Evolutionary conservation across 1,140 invertebrate genomes (phyloP).

Genomic region (Panagrolaimus sp.): DNA sequence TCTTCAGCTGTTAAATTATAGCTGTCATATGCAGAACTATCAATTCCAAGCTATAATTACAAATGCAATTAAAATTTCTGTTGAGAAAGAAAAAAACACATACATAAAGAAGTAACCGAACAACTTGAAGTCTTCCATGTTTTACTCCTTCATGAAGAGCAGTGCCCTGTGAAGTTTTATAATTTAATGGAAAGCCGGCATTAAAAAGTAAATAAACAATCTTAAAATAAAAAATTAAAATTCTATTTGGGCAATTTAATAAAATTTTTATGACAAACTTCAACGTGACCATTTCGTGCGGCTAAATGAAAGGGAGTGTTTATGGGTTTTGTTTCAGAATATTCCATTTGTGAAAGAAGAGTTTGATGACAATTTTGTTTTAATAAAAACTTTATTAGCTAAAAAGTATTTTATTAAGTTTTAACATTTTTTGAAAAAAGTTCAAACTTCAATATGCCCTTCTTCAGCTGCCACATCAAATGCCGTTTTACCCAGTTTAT

Average conservation of each 20-base stretch:
- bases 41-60: background rate
- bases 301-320: slow-evolving; percentile 21
- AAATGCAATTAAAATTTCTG: background rate
- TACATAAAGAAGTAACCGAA: slow-evolving; percentile 23
- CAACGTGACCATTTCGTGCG: slow-evolving; percentile 26
- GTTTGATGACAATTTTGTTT: background rate
- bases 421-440: background rate
- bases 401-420: background rate
- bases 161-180: slow-evolving; percentile 19
- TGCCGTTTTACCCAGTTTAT: slow-evolving; percentile 21
- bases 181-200: slow-evolving; percentile 21
- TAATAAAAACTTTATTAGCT: background rate
- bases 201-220: slow-evolving; percentile 21
- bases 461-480: slow-evolving; percentile 25
- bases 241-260: slow-evolving; percentile 11
- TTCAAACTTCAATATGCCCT: slow-evolving; percentile 17
- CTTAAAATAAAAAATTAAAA: slow-evolving; percentile 14
- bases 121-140: slow-evolving; percentile 19
- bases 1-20: slow-evolving; percentile 2
- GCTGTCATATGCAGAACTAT: background rate
- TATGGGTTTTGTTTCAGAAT: background rate
- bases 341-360: slow-evolving; percentile 1
- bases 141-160: slow-evolving; percentile 25
- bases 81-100: slow-evolving; percentile 13
- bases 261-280: slow-evolving; percentile 14